These are phyloP conservation scores for Eristalis intricaria DNA, from an alignment of 2,888 invertebrate species.

Conservation along the genomic window DNA sequence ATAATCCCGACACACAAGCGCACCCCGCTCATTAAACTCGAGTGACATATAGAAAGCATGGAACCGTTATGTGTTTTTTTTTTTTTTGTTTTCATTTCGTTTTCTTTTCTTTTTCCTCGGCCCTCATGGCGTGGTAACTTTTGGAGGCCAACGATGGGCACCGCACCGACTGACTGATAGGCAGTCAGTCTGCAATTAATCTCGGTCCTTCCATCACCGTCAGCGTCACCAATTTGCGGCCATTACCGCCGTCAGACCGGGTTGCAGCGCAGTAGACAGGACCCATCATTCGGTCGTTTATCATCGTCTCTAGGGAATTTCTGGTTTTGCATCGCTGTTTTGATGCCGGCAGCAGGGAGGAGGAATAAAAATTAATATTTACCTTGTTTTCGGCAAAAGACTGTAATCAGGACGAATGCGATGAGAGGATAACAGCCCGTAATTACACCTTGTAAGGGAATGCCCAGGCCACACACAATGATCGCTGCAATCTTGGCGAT, in stretches of 20 bases:
- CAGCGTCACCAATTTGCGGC: conserved; percentile 70
- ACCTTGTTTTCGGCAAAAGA: conserved; percentile 79
- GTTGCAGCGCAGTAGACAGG: conserved; percentile 49
- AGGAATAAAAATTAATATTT: conserved; percentile 80
- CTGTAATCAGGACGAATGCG: conserved; percentile 77
- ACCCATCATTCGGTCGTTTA: conserved; percentile 67
- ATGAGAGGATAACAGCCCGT: conserved; percentile 81
- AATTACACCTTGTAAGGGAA: conserved; percentile 80
- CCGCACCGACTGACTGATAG: conserved; percentile 48
- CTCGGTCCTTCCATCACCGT: conserved; percentile 63
- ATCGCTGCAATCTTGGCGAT: conserved; percentile 62
- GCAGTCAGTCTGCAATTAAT: conserved; percentile 60
- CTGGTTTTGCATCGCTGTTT: conserved; percentile 70
- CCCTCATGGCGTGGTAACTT: background rate
- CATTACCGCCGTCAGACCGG: conserved; percentile 58
- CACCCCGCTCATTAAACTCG: conserved; percentile 6
- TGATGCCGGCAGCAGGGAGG: conserved; percentile 42
- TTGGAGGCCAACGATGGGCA: background rate
- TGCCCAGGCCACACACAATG: conserved; percentile 73
- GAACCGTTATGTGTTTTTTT: conserved; percentile 4
- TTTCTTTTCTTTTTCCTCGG: conserved; percentile 11
- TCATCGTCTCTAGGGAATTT: conserved; percentile 72
- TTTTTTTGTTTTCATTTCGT: background rate
- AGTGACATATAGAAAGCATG: background rate
- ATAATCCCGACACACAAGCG: conserved; percentile 34